Evolutionary conservation across 2,888 invertebrate genomes (phyloP).

Genomic region (Oxyteleia sp.): DNA sequence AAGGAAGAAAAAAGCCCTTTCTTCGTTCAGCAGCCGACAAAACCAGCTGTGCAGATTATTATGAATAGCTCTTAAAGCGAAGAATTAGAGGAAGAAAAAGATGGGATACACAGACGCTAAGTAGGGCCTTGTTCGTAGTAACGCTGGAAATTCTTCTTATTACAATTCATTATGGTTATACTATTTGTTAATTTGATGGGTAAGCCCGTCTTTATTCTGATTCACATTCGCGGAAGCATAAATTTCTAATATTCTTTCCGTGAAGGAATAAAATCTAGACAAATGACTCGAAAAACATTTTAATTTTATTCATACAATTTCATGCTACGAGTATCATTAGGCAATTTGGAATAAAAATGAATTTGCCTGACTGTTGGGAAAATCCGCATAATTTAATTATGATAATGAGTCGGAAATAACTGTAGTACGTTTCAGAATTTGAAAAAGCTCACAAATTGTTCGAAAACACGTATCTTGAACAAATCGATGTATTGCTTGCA

Average conservation of each 20-base stretch:
- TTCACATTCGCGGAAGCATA: constrained; percentile 61
- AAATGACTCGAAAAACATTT: constrained; percentile 27
- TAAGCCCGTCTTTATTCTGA: constrained; percentile 37
- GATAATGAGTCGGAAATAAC: constrained; percentile 39
- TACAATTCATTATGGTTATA: constrained; percentile 58
- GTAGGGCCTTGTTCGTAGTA: constrained; percentile 42
- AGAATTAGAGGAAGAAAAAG: constrained; percentile 60
- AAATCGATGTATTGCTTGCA: no score
- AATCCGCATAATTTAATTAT: constrained; percentile 32
- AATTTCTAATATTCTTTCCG: constrained; percentile 51
- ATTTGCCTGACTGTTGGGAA: constrained; percentile 5
- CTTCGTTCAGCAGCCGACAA: constrained; percentile 57
- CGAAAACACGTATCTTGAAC: no score
- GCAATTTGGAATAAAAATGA: constrained; percentile 15
- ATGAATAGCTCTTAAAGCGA: constrained; percentile 56
- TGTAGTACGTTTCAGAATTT: no score
- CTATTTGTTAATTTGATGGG: constrained; percentile 63
- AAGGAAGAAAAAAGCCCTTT: constrained; percentile 60
- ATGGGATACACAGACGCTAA: constrained; percentile 26
- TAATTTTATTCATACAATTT: constrained; percentile 17
- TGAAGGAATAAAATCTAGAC: constrained; percentile 49
- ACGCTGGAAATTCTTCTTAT: constrained; percentile 49
- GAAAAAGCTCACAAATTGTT: not conserved
- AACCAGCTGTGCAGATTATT: constrained; percentile 65
- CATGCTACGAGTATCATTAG: constrained; percentile 14